Conservation (phyloP, 1,140 invertebrate species). For the Cyphomyrmex costatus region DNA sequence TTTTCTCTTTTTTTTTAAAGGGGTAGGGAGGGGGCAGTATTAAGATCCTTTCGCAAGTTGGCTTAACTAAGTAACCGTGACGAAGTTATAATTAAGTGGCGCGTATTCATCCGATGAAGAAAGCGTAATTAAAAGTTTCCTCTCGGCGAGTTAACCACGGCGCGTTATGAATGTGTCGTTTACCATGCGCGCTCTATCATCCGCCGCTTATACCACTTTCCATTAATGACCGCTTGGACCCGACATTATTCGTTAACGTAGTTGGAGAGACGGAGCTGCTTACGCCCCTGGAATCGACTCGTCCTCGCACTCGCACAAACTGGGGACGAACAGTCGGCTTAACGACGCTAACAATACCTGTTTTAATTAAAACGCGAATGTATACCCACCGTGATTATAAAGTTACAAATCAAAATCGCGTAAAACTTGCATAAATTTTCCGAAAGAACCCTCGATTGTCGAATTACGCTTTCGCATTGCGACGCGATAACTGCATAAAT, state of each 20-base stretch:
- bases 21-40: neutral
- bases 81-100: constrained; percentile 68
- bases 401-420: constrained; percentile 38
- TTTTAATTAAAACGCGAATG: constrained; percentile 39
- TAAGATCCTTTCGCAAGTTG: constrained; percentile 46
- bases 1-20: neutral
- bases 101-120: constrained; percentile 50
- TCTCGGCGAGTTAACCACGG: constrained; percentile 18
- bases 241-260: constrained; percentile 64
- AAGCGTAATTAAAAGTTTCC: constrained; percentile 71
- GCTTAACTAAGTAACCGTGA: constrained; percentile 58
- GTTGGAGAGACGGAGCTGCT: constrained; percentile 50
- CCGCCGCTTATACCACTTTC: constrained; percentile 53
- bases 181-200: constrained; percentile 59
- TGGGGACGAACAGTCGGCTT: constrained; percentile 47
- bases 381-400: neutral
- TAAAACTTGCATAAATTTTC: neutral
- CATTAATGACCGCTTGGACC: constrained; percentile 67
- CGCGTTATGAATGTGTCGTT: constrained; percentile 68
- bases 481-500: constrained; percentile 4
- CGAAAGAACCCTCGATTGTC: neutral
- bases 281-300: constrained; percentile 37
- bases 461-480: neutral
- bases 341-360: constrained; percentile 45
- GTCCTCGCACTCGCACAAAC: constrained; percentile 16